Percentiles rank a stretch among this genome's conserved stretches.
phyloP scores from a whole-genome alignment of 2,888 invertebrate genomes.

The Eristalis pertinax region DNA sequence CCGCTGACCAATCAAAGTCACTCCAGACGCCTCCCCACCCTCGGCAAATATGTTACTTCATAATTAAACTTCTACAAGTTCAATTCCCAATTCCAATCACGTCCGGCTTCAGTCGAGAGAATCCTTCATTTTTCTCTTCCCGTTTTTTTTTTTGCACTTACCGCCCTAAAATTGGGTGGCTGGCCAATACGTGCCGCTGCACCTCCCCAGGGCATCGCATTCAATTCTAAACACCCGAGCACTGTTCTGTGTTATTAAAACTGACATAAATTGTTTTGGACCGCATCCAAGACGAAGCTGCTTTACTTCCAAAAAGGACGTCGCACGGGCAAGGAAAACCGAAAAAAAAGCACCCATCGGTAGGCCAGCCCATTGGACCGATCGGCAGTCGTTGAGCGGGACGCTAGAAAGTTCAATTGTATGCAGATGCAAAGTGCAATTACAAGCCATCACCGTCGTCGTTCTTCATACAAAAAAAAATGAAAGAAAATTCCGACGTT shows the following conservation, averaged over 20 bases:
- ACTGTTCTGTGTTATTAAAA: slow-evolving; percentile 58
- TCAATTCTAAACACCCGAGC: slow-evolving; percentile 47
- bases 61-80: slow-evolving; percentile 8
- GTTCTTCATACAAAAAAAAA: background rate
- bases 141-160: background rate
- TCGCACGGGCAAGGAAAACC: too few relatives aligned
- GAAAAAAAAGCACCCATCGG: background rate
- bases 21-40: too few relatives aligned
- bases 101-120: slow-evolving; percentile 3
- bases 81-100: slow-evolving; percentile 20
- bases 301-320: slow-evolving; percentile 24
- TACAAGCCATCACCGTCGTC: slow-evolving; percentile 35
- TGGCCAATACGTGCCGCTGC: slow-evolving; percentile 42
- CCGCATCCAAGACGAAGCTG: slow-evolving; percentile 51
- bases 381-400: background rate
- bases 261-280: slow-evolving; percentile 71
- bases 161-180: background rate
- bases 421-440: slow-evolving; percentile 70
- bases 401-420: slow-evolving; percentile 50
- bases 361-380: background rate
- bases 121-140: background rate
- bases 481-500: background rate
- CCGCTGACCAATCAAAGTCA: too few relatives aligned
- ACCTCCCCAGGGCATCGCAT: slow-evolving; percentile 52
- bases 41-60: background rate